Evolutionary conservation across 2,797 vertebrate species (phyloP), one percentile per base, ranked within the genome.

Genomic region (Octomys mimax): DNA sequence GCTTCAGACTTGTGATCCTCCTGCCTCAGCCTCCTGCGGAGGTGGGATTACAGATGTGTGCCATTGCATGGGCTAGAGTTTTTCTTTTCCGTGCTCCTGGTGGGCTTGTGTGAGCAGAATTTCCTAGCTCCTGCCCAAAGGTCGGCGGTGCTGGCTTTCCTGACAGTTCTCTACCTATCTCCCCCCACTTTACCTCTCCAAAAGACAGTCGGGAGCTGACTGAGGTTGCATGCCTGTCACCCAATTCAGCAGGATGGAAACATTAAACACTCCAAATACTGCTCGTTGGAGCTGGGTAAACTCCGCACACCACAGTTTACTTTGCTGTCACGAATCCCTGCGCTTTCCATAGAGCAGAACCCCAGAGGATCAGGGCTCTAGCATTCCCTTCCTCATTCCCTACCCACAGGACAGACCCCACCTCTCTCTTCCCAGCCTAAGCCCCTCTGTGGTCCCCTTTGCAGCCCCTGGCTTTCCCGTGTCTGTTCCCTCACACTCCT

Each of bases 241-340:
- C 97, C 94, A 75, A 89, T 92, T 96, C 94, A 70, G 94, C 61
- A 97, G 93, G 97, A 97, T 96, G 96, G 98, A 96, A 97, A 98
- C 96, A 97, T 98, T 97, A 98, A 98, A 98, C 97, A 98, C 95
- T 94, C 89, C 80, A 85, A 98, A 98, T 79, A 90, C 94, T 97
- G 96, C 97, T 97, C 87, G 93, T 92, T 94, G 94, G 97, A 82
- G 84, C 98, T 98, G 96, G 97, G 97, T 98, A 98, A 98, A 98
- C 98, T 98, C 98, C 94, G 95, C 91, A 86, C 83, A 61, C 96
- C 98, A 97, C 96, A 94, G 98, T 98, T 98, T 98, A 98, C 98
- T 98, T 97, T 98, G 94, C 98, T 98, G 98, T 98, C 98, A 98
- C 93, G 94, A 97, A 93, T 59, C 95, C 89, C 95, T 33, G 92